Conservation (phyloP, 2,113 vertebrate species). For the Pomatorhinus ruficollis region DNA sequence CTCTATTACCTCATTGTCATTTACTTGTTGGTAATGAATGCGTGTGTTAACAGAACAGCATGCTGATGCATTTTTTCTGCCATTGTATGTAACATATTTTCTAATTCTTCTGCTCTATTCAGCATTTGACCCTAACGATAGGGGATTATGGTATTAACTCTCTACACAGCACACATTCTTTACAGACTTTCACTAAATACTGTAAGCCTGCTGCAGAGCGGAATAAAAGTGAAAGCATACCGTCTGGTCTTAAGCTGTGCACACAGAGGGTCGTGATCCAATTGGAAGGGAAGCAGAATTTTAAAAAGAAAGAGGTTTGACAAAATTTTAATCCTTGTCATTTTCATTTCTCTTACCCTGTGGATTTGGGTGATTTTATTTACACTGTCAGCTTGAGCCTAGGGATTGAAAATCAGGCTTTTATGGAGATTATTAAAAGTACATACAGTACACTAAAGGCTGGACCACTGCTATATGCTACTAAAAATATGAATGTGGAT, state of each 20-base stretch:
- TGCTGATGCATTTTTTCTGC: conserved; percentile 80
- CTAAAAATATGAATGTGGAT: conserved; percentile 76
- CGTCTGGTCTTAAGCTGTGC: conserved; percentile 87
- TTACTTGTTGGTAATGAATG: conserved; percentile 65
- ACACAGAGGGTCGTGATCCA: conserved; percentile 87
- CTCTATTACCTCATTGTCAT: conserved; percentile 65
- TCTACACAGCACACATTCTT: conserved; percentile 85
- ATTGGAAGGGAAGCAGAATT: conserved; percentile 86
- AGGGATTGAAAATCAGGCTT: conserved; percentile 98
- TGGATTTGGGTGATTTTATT: conserved; percentile 99
- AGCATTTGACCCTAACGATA: conserved; percentile 85
- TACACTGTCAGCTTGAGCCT: conserved; percentile 98
- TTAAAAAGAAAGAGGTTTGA: conserved; percentile 89
- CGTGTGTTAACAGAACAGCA: conserved; percentile 68
- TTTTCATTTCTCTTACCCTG: conserved; percentile 98
- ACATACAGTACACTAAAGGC: conserved; percentile 82
- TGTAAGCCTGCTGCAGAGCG: conserved; percentile 85
- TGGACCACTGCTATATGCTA: conserved; percentile 71
- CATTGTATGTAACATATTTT: conserved; percentile 82
- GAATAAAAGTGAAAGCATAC: conserved; percentile 88
- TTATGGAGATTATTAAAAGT: conserved; percentile 96
- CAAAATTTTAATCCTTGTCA: conserved; percentile 93
- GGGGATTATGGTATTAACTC: conserved; percentile 89
- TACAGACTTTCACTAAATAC: conserved; percentile 87
- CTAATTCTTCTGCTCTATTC: conserved; percentile 84